Conservation (phyloP, 2,113 vertebrate genomes). For the Nipponia nippon region DNA sequence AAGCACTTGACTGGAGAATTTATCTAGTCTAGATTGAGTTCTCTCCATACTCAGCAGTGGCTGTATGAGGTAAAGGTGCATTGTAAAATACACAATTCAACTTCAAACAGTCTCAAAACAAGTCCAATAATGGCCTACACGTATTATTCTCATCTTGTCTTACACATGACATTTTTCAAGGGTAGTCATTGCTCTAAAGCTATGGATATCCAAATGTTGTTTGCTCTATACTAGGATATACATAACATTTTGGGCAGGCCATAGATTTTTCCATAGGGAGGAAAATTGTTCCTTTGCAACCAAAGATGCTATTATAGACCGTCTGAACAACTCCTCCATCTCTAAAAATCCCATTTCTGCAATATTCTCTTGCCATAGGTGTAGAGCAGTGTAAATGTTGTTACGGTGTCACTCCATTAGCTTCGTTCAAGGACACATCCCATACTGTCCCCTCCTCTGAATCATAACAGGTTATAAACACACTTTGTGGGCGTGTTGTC, state of each 20-base stretch:
- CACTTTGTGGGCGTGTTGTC: background rate
- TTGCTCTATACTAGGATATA: background rate
- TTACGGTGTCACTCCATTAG: background rate
- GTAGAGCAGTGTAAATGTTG: background rate
- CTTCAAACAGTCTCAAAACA: background rate
- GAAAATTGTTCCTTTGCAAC: background rate
- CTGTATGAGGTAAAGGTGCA: background rate
- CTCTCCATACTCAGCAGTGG: background rate
- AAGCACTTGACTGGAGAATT: background rate
- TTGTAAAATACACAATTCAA: background rate
- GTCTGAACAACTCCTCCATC: background rate
- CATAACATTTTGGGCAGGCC: background rate
- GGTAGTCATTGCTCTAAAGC: background rate
- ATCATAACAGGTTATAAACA: background rate
- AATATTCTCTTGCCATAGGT: accelerated
- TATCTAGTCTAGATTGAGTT: background rate
- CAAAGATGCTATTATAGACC: accelerated
- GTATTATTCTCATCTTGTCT: background rate
- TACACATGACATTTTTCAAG: background rate
- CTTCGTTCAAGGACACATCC: background rate
- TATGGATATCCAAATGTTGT: background rate
- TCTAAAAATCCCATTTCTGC: background rate
- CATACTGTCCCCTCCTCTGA: background rate
- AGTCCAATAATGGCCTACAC: background rate
- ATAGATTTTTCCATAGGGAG: background rate